Percentiles rank a stretch among this genome's conserved stretches.
Conservation (phyloP, 2,797 vertebrate genomes). For the Microctenopoma stevenorrisi region DNA sequence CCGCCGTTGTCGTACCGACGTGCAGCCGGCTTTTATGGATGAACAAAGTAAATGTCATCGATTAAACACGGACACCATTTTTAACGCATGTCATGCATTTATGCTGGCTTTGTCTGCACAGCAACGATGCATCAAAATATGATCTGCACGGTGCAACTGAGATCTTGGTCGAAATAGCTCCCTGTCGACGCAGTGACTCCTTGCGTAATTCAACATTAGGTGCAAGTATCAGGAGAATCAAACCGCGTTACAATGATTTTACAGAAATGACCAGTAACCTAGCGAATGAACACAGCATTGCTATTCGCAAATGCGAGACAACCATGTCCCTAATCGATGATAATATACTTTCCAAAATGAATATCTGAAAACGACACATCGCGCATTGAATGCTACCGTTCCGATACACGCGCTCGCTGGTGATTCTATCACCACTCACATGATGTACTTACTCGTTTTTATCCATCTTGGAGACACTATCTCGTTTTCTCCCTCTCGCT, state of each 20-base stretch:
- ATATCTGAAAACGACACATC: slow-evolving; percentile 31
- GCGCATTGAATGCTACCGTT: slow-evolving; percentile 11
- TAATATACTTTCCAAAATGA: slow-evolving; percentile 54
- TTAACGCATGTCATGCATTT: slow-evolving; percentile 25
- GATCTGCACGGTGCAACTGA: slow-evolving; percentile 2
- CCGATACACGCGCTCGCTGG: not conserved
- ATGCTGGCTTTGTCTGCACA: not conserved
- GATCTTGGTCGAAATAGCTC: slow-evolving; percentile 26
- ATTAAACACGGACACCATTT: slow-evolving; percentile 42
- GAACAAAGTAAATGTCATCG: slow-evolving; percentile 56
- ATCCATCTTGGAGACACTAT: slow-evolving; percentile 87
- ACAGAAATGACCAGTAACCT: slow-evolving; percentile 22
- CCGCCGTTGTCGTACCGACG: slow-evolving; percentile 67
- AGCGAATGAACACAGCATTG: slow-evolving; percentile 39
- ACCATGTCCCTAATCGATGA: slow-evolving; percentile 62
- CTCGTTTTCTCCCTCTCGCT: slow-evolving; percentile 82
- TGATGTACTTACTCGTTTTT: slow-evolving; percentile 88
- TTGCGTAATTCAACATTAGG: slow-evolving; percentile 7
- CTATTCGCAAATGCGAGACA: slow-evolving; percentile 61
- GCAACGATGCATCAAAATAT: not conserved
- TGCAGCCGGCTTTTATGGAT: slow-evolving; percentile 70
- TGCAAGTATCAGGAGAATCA: slow-evolving; percentile 2
- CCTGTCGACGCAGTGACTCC: slow-evolving; percentile 44
- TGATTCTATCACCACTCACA: not conserved
- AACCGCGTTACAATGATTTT: slow-evolving; percentile 1